A percentile compares a stretch with the other conserved stretches of the same genome.
Evolutionary conservation across 2,888 invertebrate genomes (phyloP).

Genomic region (Ophion ventricosus): DNA sequence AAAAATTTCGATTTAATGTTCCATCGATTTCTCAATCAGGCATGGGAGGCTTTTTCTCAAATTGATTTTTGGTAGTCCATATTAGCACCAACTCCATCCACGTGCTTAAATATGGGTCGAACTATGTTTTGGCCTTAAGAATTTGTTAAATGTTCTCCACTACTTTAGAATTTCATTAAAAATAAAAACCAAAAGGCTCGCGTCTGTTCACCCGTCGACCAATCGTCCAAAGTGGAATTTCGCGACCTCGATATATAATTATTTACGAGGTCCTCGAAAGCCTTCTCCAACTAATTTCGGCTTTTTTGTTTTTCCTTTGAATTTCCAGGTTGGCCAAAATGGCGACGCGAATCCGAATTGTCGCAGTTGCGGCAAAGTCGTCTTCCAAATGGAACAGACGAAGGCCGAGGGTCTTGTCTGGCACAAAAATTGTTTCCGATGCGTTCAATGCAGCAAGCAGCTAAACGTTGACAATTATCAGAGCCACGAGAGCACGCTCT

Average conservation of each 20-base stretch:
- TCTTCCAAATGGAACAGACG: constrained; percentile 98
- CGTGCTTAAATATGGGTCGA: too few species aligned
- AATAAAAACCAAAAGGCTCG: not conserved
- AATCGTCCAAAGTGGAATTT: not conserved
- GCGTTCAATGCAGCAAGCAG: constrained; percentile 95
- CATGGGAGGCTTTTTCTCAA: too few species aligned
- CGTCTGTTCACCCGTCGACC: not conserved
- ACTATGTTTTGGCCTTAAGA: too few species aligned
- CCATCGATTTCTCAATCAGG: too few species aligned
- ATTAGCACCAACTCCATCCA: too few species aligned
- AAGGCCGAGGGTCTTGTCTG: constrained; percentile 95
- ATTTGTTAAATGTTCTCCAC: too few species aligned
- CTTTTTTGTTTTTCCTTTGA: constrained; percentile 20
- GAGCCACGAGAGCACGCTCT: constrained; percentile 94
- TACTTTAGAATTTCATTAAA: too few species aligned
- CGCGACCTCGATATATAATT: not conserved
- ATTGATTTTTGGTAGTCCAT: too few species aligned
- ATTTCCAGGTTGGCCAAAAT: constrained; percentile 80
- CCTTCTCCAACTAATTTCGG: not conserved
- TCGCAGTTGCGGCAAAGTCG: constrained; percentile 93
- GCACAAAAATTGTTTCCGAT: constrained; percentile 98
- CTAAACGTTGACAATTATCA: constrained; percentile 97
- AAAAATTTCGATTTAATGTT: too few species aligned
- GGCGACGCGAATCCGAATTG: constrained; percentile 88
- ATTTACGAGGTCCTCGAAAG: not conserved